Conservation (phyloP, 2,113 vertebrate species). For the Burhinus oedicnemus region DNA sequence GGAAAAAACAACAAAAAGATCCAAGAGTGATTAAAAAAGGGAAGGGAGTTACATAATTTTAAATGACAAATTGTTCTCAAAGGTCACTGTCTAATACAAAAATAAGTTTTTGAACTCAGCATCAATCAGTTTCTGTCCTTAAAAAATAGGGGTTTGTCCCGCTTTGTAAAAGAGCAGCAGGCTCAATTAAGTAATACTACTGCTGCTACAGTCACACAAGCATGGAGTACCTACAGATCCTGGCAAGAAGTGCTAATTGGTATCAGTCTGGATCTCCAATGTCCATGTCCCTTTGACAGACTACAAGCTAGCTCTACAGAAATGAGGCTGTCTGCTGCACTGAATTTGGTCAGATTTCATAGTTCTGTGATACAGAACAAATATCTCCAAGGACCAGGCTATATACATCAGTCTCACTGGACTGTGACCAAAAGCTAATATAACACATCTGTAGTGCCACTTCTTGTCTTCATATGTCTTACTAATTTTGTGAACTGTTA, state of each 20-base stretch:
- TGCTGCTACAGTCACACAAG: neutral
- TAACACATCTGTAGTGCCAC: neutral
- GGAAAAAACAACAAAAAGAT: neutral
- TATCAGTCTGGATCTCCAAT: neutral
- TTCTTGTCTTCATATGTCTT: neutral
- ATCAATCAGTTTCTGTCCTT: neutral
- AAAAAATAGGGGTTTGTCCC: neutral
- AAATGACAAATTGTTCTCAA: neutral
- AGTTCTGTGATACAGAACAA: neutral
- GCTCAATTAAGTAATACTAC: neutral
- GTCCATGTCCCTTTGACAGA: neutral
- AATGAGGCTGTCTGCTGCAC: neutral
- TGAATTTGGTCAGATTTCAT: neutral
- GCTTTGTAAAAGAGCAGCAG: neutral
- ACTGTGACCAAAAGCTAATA: neutral
- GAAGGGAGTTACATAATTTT: neutral
- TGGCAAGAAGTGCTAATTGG: neutral
- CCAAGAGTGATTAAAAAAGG: neutral
- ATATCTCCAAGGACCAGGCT: neutral
- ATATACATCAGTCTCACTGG: neutral
- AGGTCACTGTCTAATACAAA: neutral
- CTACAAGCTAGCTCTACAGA: neutral
- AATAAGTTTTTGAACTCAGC: neutral
- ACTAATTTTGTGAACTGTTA: neutral
- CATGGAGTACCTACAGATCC: neutral